phyloP scores from a whole-genome alignment of 2,113 vertebrate species.

The Clarias gariepinus region DNA sequence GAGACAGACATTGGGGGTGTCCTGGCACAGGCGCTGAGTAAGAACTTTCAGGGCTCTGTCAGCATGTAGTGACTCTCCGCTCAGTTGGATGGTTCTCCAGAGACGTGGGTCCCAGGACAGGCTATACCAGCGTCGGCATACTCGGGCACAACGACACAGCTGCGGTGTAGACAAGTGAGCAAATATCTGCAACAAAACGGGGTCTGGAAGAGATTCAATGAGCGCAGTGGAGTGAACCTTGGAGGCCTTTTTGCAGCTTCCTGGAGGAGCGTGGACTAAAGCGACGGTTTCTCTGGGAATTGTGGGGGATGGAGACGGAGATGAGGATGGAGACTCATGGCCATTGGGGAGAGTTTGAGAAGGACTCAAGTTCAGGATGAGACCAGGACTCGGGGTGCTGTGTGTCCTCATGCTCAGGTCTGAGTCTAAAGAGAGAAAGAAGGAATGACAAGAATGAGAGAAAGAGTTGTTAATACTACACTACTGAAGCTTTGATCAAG shows the following conservation, averaged over 20 bases:
- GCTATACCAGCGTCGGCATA: slow-evolving; percentile 96
- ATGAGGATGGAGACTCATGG: slow-evolving; percentile 81
- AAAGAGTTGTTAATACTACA: background rate
- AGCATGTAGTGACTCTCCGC: slow-evolving; percentile 87
- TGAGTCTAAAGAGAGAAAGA: slow-evolving; percentile 76
- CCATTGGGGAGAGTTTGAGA: slow-evolving; percentile 87
- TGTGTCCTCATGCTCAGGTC: slow-evolving; percentile 92
- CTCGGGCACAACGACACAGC: slow-evolving; percentile 91
- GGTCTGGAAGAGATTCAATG: slow-evolving; percentile 87
- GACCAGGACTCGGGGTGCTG: slow-evolving; percentile 92
- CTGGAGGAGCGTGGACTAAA: slow-evolving; percentile 88
- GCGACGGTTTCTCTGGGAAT: slow-evolving; percentile 88
- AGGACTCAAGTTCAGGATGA: slow-evolving; percentile 85
- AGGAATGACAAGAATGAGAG: background rate
- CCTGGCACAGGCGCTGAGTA: slow-evolving; percentile 92
- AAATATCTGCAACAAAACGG: slow-evolving; percentile 84
- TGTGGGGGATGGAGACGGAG: slow-evolving; percentile 82
- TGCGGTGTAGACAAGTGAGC: slow-evolving; percentile 94
- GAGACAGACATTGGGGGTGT: slow-evolving; percentile 96
- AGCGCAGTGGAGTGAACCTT: slow-evolving; percentile 78
- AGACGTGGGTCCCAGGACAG: slow-evolving; percentile 95
- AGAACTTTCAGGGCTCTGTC: slow-evolving; percentile 93
- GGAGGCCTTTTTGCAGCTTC: slow-evolving; percentile 73
- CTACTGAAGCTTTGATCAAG: slow-evolving; percentile 16
- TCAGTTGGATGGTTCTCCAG: slow-evolving; percentile 88